phyloP scores from a whole-genome alignment of 2,888 invertebrate species.

The Orchesella flavescens region DNA sequence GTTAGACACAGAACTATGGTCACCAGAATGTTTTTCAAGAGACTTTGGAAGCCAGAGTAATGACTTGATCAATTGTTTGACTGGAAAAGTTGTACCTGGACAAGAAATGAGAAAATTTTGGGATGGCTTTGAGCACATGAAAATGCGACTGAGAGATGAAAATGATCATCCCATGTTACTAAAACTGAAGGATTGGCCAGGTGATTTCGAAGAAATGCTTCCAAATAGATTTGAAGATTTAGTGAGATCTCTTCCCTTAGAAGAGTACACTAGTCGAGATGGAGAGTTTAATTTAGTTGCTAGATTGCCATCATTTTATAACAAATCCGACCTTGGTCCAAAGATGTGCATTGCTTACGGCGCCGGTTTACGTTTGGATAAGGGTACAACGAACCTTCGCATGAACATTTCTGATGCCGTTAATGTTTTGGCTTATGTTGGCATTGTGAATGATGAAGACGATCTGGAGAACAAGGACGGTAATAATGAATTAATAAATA shows the following conservation, averaged over 20 bases:
- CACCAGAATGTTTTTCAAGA: slow-evolving; percentile 89
- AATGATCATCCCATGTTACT: slow-evolving; percentile 89
- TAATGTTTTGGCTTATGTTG: slow-evolving; percentile 97
- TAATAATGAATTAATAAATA: no score
- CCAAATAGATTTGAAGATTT: slow-evolving; percentile 88
- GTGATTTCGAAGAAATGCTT: slow-evolving; percentile 90
- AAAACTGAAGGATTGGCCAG: slow-evolving; percentile 98
- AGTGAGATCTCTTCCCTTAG: slow-evolving; percentile 89
- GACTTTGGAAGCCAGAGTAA: slow-evolving; percentile 95
- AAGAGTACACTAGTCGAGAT: slow-evolving; percentile 91
- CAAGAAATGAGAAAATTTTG: slow-evolving; percentile 95
- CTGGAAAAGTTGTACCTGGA: slow-evolving; percentile 90
- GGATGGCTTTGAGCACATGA: slow-evolving; percentile 94
- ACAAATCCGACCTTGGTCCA: slow-evolving; percentile 95
- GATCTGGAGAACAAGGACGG: slow-evolving; percentile 41
- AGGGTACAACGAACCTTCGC: slow-evolving; percentile 97
- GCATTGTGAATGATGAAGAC: slow-evolving; percentile 82
- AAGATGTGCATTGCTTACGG: slow-evolving; percentile 99
- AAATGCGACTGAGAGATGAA: slow-evolving; percentile 86
- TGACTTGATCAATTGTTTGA: slow-evolving; percentile 94
- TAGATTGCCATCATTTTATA: slow-evolving; percentile 92
- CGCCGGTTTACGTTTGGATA: slow-evolving; percentile 84
- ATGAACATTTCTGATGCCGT: slow-evolving; percentile 97
- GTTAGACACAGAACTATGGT: slow-evolving; percentile 89
- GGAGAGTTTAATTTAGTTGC: slow-evolving; percentile 92